A percentile compares a stretch with the other conserved stretches of the same genome.
Conservation (phyloP, 2,797 vertebrate genomes). For the Dryobates pubescens region DNA sequence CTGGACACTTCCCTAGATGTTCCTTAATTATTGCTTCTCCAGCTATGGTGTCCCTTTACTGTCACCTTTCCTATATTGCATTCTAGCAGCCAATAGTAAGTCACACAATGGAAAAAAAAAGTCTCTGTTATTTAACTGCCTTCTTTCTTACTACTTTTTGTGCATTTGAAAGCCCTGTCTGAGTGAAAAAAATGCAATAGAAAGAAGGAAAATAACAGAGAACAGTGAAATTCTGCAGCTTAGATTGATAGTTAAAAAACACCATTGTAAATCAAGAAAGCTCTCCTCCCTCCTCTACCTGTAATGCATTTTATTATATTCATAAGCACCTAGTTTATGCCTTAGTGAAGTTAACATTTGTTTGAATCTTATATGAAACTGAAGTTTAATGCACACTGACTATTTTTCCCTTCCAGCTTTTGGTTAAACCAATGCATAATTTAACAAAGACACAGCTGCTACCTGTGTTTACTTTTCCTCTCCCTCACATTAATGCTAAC, state of each 20-base stretch:
- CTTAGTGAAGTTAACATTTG: neutral
- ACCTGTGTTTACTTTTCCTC: rapidly evolving
- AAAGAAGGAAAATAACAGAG: neutral
- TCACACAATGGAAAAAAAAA: neutral
- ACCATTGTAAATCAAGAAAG: neutral
- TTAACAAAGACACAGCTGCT: neutral
- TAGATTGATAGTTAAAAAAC: neutral
- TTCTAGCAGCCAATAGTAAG: neutral
- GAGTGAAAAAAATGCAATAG: neutral
- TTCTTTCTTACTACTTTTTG: neutral
- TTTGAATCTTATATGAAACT: neutral
- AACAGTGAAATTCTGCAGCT: neutral
- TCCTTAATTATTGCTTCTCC: neutral
- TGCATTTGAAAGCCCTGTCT: neutral
- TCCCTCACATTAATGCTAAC: neutral
- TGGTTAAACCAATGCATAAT: neutral
- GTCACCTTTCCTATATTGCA: neutral
- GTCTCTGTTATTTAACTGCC: neutral
- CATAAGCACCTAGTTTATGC: neutral
- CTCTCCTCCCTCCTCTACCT: neutral
- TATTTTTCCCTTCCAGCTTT: neutral
- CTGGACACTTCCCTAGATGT: neutral
- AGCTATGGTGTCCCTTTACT: neutral
- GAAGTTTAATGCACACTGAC: neutral
- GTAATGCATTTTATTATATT: neutral